phyloP scores from a whole-genome alignment of 2,797 vertebrate genomes.

The Sebastes diploproa region DNA sequence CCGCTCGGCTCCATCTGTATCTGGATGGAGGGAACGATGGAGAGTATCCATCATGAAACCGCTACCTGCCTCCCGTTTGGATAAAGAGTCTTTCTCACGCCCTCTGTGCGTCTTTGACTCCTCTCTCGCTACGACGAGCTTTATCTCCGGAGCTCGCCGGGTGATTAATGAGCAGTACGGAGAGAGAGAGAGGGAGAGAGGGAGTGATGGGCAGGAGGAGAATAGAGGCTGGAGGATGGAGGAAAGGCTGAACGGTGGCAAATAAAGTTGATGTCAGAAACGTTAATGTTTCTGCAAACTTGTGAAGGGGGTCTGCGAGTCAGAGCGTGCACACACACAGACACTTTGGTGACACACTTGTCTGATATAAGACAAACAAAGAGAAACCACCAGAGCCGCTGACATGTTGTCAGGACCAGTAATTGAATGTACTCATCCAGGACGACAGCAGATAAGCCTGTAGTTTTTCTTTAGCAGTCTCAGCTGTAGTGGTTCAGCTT shows the following conservation, averaged over 20 bases:
- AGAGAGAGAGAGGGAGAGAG: background rate
- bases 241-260: background rate
- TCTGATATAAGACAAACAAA: background rate
- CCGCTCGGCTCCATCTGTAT: slow-evolving; percentile 2
- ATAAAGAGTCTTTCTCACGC: background rate
- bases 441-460: background rate
- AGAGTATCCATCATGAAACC: background rate
- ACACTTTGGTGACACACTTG: background rate
- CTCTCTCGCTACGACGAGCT: background rate
- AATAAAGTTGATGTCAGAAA: slow-evolving; percentile 3
- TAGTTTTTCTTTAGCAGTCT: background rate
- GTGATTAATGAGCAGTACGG: slow-evolving; percentile 39
- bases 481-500: background rate
- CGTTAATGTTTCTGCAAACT: slow-evolving; percentile 5
- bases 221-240: background rate
- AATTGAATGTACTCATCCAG: background rate
- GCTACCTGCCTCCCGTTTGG: background rate
- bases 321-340: background rate
- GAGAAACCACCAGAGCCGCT: background rate
- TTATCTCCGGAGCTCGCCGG: slow-evolving; percentile 19
- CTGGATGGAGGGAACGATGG: background rate
- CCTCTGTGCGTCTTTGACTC: slow-evolving; percentile 16
- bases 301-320: background rate
- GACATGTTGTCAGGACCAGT: background rate
- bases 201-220: background rate